These are phyloP conservation scores for Rhea pennata DNA, from an alignment of 2,113 vertebrate genomes.

Conservation along the genomic window DNA sequence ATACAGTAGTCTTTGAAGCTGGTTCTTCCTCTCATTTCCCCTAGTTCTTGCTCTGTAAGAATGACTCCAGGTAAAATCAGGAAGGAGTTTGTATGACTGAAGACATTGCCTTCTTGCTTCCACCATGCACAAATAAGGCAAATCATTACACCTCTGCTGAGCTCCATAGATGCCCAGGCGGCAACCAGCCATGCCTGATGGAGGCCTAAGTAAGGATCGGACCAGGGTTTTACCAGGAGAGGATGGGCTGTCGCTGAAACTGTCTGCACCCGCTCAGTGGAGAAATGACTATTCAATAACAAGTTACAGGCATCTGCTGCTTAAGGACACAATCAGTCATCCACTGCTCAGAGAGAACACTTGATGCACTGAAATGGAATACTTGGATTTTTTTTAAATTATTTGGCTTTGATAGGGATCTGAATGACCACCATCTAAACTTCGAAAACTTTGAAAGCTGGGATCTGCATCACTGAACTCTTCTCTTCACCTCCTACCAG, in stretches of 20 bases:
- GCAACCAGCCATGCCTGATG: accelerated
- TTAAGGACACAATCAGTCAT: not conserved
- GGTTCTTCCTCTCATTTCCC: not conserved
- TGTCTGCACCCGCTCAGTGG: not conserved
- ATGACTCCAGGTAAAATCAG: not conserved
- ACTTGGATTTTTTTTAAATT: not conserved
- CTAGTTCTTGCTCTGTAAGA: not conserved
- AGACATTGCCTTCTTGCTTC: not conserved
- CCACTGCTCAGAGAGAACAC: not conserved
- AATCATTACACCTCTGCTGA: not conserved
- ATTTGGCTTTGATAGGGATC: not conserved
- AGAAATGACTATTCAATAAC: not conserved
- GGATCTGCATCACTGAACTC: not conserved
- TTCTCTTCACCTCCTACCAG: not conserved
- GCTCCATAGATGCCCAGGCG: not conserved
- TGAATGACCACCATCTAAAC: not conserved
- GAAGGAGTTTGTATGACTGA: accelerated
- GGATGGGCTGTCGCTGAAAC: not conserved
- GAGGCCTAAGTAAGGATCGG: not conserved
- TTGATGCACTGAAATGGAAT: accelerated
- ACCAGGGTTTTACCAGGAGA: not conserved
- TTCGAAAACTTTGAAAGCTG: not conserved
- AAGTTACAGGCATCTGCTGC: not conserved
- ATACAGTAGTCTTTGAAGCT: not conserved
- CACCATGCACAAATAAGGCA: not conserved